phyloP scores from a whole-genome alignment of 1,140 invertebrate genomes.

The Plectrocnemia conspersa region DNA sequence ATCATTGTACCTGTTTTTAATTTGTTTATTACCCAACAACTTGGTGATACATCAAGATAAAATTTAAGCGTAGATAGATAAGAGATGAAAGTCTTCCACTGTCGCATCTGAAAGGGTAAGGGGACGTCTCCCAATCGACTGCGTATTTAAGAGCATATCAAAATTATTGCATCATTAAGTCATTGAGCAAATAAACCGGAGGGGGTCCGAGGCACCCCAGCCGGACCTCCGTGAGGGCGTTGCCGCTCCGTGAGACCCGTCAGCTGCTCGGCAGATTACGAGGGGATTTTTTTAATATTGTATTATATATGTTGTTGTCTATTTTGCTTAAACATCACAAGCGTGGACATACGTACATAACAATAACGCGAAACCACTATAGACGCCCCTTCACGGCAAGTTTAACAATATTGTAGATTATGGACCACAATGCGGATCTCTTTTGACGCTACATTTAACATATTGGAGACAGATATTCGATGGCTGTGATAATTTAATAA shows the following conservation, averaged over 20 bases:
- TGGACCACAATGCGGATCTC: conserved; percentile 3
- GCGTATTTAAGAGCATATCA: neutral
- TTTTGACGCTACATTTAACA: conserved; percentile 14
- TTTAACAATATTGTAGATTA: neutral
- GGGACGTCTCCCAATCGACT: neutral
- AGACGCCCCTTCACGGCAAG: neutral
- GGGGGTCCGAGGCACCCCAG: neutral
- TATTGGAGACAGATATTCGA: too few species aligned
- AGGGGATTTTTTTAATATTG: conserved; percentile 9
- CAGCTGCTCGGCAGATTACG: conserved; percentile 5
- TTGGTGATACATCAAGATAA: too few species aligned
- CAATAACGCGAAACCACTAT: neutral
- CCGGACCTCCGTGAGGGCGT: neutral
- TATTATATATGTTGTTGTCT: conserved; percentile 15
- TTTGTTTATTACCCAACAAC: too few species aligned
- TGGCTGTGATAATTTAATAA: too few species aligned
- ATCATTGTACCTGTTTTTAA: too few species aligned
- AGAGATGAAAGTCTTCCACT: too few species aligned
- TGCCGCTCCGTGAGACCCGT: conserved; percentile 11
- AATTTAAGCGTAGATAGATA: too few species aligned
- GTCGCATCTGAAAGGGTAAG: too few species aligned
- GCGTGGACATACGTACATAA: too few species aligned
- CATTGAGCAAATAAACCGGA: neutral
- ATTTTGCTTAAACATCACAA: conserved; percentile 15
- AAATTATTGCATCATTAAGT: conserved; percentile 8